Base-by-base conservation (phyloP, 2,113 vertebrate genomes). In the Isurus oxyrinchus region DNA sequence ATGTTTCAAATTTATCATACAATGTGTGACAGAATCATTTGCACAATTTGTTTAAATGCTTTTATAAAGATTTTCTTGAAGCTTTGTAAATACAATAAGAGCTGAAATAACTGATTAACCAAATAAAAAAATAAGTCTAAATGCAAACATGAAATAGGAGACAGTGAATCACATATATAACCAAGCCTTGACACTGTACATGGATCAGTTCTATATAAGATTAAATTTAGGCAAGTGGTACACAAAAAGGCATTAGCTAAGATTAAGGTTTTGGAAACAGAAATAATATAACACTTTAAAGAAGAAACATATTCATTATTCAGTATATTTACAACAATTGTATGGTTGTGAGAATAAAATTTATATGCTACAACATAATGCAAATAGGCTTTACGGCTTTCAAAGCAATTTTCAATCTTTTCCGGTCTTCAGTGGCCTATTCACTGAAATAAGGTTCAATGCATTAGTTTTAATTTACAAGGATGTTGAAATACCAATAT, bases 1-100 rank as follows among this genome's bases (percentile, higher is more conserved):
- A 72, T 49, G 67, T 72, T 76, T 95, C 67, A 95, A 69, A 72
- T 95, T 55, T 95, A 72, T 76, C 94, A 35, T 76, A 16, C 61
- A 40, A 1, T 72, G 21, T 95, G 66, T 66, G 93, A 72, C 94
- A 76, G 94, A 72, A 53, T 55, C 67, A 95, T 76, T 95, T 76
- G 94, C 25, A 10, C 44, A 95, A 95, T 16, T 55, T 95, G 40
- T 35, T 72, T 27, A 53, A 72, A 25, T 69, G 61, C 66, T 95
- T 69, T 69, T 63, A 44, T 53, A 19, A 95, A 53, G 61, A 53
- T 53, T 95, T 95, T 55, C 66, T 72, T 53, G 0, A 95, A 95
- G 94, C 94, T 35, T 95, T 95, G 25, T 31, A 69, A 69, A 95
- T 90, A 69, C 4, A 95, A 95, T 55, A 72, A 67, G 21, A 53